Base-by-base conservation (phyloP, 2,113 vertebrate species). In the Nestor notabilis region DNA sequence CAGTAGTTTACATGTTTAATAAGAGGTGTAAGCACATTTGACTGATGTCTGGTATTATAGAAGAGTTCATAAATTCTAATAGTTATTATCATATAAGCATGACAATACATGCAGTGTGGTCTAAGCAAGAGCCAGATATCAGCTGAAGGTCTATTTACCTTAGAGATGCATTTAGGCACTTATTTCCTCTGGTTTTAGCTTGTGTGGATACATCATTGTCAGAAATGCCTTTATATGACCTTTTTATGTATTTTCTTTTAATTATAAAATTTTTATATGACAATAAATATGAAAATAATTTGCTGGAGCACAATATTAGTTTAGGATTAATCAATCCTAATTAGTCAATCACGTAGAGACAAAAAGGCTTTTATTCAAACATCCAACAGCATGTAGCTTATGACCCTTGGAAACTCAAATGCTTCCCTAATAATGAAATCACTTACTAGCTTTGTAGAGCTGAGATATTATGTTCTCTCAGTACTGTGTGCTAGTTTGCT, bases 1-100 rank as follows among this genome's bases (percentile, higher is more conserved):
- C 6, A 39, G 8, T 11, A 43, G 0, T 20, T 39, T 61, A 4
- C 0, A 4, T 12, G 10, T 39, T 56, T 53, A 46, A 3, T 72
- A 80, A 76, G 19, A 82, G 15, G 6, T 49, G 52, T 20, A 52
- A 15, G 5, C 18, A 27, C 8, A 27, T 64, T 58, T 66, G 25
- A 17, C 11, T 3, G 53, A 37, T 9, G 7, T 49, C 19, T 90
- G 33, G 1, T 14, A 56, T 52, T 71, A 53, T 14, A 20, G 2
- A 50, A 60, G 4, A 77, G 11, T 46, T 87, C 16, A 74, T 39
- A 46, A 7, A 21, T 82, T 81, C 23, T 60, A 33, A 24, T 44
- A 55, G 46, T 68, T 76, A 44, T n/a, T 71, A 19, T 63, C 7
- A 25, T 10, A 28, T 20, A 37, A 70, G 3, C 2, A 71, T 4